Evolutionary conservation across 2,113 vertebrate species (phyloP).

Genomic region (Gulo gulo): DNA sequence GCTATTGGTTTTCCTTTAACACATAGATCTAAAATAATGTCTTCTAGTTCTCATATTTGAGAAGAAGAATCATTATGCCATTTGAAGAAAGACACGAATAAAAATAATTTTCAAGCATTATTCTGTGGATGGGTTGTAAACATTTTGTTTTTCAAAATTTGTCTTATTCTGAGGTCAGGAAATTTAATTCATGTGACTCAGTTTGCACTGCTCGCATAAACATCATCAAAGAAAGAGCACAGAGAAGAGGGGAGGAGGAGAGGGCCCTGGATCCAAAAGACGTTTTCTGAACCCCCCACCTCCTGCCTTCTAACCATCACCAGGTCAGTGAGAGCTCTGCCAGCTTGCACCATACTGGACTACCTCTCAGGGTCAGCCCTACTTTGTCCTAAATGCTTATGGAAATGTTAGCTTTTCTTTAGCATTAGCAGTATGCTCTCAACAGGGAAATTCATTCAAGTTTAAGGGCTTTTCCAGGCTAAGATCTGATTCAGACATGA

Average conservation of each 20-base stretch:
- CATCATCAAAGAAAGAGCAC: not conserved
- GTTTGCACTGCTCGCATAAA: not conserved
- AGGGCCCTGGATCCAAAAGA: not conserved
- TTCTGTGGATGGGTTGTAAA: not conserved
- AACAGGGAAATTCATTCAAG: not conserved
- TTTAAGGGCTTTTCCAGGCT: not conserved
- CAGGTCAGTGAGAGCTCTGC: not conserved
- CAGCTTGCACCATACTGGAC: not conserved
- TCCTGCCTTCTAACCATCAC: not conserved
- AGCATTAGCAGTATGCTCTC: not conserved
- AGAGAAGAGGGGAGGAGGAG: not conserved
- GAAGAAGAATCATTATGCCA: not conserved
- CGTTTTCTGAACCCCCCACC: not conserved
- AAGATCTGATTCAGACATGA: not conserved
- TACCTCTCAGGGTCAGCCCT: not conserved
- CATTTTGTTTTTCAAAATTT: not conserved
- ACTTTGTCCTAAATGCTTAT: not conserved
- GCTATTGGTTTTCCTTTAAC: not conserved
- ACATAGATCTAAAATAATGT: not conserved
- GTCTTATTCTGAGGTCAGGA: not conserved
- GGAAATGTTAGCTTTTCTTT: not conserved
- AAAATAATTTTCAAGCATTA: not conserved
- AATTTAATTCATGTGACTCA: not conserved
- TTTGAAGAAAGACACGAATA: not conserved
- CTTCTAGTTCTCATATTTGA: constrained; percentile 11